Base-by-base conservation (phyloP, 1,140 invertebrate species). In the Forficula auricularia region DNA sequence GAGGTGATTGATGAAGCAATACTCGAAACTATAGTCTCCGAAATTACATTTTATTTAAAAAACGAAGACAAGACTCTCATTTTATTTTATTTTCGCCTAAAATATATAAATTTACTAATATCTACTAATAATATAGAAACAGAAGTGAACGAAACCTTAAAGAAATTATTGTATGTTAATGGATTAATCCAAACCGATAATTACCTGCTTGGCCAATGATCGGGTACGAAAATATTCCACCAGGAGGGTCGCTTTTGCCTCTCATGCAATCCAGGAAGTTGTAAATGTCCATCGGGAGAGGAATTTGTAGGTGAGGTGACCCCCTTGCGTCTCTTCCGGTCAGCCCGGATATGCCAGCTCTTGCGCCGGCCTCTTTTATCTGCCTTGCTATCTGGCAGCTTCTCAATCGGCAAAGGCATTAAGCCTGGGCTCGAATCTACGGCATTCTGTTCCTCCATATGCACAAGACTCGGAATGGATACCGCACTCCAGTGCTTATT, bases 161-260 rank as follows among this genome's bases (percentile, higher is more conserved):
- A n/a, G n/a, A n/a, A n/a, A n/a, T n/a, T n/a, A n/a, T n/a, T n/a
- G n/a, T n/a, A n/a, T n/a, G n/a, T n/a, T n/a, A n/a, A n/a, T n/a
- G n/a, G n/a, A n/a, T n/a, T n/a, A n/a, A n/a, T n/a, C n/a, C n/a
- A n/a, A n/a, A n/a, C n/a, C n/a, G n/a, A n/a, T n/a, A n/a, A n/a
- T n/a, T 27, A 27, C 22, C 22, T 27, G 60, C 68, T 65, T 52
- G 74, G 72, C 42, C 72, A 62, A 57, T 72, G 55, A 51, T 83
- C 79, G 41, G 76, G 75, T 6, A 80, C 76, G 51, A 85, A 82
- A 19, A 82, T 78, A 54, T 82, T 83, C 81, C 81, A 85, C 82
- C 82, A 85, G 10, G 81, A 84, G 8, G 75, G 72, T 44, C 82
- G 65, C 54, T 83, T 82, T 54, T 82, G 77, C 13, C 79, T 65